Evolutionary conservation across 2,113 vertebrate species (phyloP), one percentile per base, ranked within the genome.

Genomic region (Gopherus flavomarginatus): DNA sequence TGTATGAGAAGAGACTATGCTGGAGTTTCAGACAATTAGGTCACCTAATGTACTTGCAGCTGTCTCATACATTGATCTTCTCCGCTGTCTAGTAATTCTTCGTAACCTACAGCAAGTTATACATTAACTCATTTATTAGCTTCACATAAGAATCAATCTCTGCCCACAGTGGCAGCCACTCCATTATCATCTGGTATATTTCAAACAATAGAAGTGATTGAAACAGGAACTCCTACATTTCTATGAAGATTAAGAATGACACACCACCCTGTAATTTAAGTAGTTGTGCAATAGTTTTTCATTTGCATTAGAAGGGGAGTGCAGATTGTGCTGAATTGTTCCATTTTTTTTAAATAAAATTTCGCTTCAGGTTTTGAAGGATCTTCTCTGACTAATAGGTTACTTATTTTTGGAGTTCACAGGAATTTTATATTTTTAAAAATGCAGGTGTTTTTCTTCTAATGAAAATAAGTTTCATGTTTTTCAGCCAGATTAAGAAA

Each of bases 221-320:
- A 97, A 92, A 94, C 95, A 95, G 95, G 92, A 90, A 96, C 97
- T 92, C 97, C 97, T 96, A 90, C 97, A 89, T 94, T 96, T 92
- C 85, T 94, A 11, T 57, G 92, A 81, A 96, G 93, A 95, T 90
- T 57, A 95, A 94, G 95, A 97, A 85, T 90, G 96, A 94, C 97
- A 93, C 75, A 21, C 88, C 97, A 97, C 96, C 98, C 97, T 98
- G 96, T 95, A 94, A 97, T 96, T 98, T 97, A 77, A 93, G 94
- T 89, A 85, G 87, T 82, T 92, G 79, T 96, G 95, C 94, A 94
- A 80, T 24, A 90, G 93, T 94, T 96, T 83, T 96, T 84, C 92
- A 97, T 97, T 97, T 97, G 94, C 96, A 88, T 95, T 79, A 97
- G 87, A 79, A 95, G 94, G 93, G 92, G 13, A 52, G 89, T 72